A percentile compares a stretch with the other conserved stretches of the same genome.
These are phyloP conservation scores for Neoniphon sammara DNA, from an alignment of 2,797 vertebrate species.

Conservation along the genomic window DNA sequence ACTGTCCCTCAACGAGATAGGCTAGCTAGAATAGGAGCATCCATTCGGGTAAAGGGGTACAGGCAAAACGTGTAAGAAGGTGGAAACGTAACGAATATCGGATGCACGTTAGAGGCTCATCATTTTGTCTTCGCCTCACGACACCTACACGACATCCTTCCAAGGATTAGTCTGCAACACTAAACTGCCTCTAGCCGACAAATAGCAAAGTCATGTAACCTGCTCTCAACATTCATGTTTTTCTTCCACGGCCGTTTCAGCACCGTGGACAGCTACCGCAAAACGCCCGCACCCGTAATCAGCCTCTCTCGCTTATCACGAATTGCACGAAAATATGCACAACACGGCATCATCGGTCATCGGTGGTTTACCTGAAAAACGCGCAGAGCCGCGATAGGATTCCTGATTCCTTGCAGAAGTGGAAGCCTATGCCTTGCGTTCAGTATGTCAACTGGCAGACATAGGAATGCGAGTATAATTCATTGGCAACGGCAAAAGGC, in stretches of 20 bases:
- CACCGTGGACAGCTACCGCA: conserved; percentile 71
- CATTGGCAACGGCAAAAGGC: conserved; percentile 74
- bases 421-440: conserved; percentile 70
- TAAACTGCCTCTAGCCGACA: conserved; percentile 61
- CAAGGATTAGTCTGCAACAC: conserved; percentile 66
- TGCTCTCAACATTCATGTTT: conserved; percentile 38
- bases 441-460: conserved; percentile 79
- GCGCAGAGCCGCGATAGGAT: conserved; percentile 68
- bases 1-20: conserved; percentile 60
- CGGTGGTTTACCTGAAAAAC: conserved; percentile 57
- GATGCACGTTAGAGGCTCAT: conserved; percentile 57
- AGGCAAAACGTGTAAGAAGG: conserved; percentile 51
- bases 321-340: conserved; percentile 57
- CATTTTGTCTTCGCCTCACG: conserved; percentile 34
- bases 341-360: conserved; percentile 58
- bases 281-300: conserved; percentile 48
- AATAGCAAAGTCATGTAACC: conserved; percentile 73
- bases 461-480: conserved; percentile 78
- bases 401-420: conserved; percentile 71
- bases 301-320: conserved; percentile 21
- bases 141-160: conserved; percentile 67
- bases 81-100: conserved; percentile 44
- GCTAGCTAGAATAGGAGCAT: conserved; percentile 58
- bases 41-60: conserved; percentile 46
- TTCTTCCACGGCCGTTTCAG: conserved; percentile 57